Conservation (phyloP, 2,888 invertebrate species). For the Leptothorax acervorum region DNA sequence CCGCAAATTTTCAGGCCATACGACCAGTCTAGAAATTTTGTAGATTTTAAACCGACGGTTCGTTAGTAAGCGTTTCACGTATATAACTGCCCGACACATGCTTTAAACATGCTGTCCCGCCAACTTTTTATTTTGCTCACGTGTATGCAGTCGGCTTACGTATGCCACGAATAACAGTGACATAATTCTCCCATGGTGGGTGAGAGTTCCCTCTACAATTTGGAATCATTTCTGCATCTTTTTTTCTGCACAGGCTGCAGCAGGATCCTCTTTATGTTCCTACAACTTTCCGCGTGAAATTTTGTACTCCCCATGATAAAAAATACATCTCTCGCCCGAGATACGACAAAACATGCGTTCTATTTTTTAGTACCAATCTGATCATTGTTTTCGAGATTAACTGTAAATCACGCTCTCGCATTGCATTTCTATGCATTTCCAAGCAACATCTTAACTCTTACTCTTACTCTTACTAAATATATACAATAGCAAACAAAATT, state of each 20-base stretch:
- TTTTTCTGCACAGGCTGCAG: slow-evolving; percentile 24
- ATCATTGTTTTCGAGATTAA: neutral
- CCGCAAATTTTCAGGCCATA: slow-evolving; percentile 44
- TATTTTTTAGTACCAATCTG: neutral
- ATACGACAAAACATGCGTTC: neutral
- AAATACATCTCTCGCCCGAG: neutral
- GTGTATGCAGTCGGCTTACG: slow-evolving; percentile 61
- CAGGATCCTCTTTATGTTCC: neutral
- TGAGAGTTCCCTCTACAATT: slow-evolving; percentile 53
- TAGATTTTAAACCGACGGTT: slow-evolving; percentile 57
- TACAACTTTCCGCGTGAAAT: slow-evolving; percentile 29
- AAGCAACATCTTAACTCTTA: neutral
- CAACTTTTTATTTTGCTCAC: slow-evolving; percentile 72
- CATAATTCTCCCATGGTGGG: slow-evolving; percentile 62
- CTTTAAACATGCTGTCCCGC: slow-evolving; percentile 65
- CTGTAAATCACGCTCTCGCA: neutral
- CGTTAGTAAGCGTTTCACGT: slow-evolving; percentile 73
- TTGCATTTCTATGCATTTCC: neutral
- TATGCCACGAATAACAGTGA: slow-evolving; percentile 64
- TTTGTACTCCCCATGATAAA: slow-evolving; percentile 14
- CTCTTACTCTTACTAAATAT: neutral
- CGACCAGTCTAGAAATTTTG: slow-evolving; percentile 52
- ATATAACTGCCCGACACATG: slow-evolving; percentile 58
- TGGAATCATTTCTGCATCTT: slow-evolving; percentile 57
- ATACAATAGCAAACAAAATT: slow-evolving; percentile 67